Base-by-base conservation (phyloP, 2,797 vertebrate genomes). In the Serranus cabrilla region DNA sequence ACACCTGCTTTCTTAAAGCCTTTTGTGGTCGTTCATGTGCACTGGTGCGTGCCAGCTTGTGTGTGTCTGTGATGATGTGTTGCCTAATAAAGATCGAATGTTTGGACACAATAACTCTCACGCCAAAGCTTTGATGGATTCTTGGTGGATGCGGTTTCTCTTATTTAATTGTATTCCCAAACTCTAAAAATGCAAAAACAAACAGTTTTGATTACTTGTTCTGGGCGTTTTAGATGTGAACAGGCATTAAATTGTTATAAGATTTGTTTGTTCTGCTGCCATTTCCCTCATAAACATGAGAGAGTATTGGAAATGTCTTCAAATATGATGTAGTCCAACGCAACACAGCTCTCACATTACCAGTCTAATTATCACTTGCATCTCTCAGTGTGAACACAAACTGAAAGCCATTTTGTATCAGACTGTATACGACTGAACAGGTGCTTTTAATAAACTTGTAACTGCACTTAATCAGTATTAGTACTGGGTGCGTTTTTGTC, bases 1-100 rank as follows among this genome's bases (percentile, higher is more conserved):
- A 84, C 78, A 80, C 73, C 82, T 84, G 79, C 66, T 67, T 61
- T 69, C 72, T 60, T 52, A 5, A 10, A 42, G 40, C 68, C 54
- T 71, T 67, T 52, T n/a, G 60, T 34, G 65, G 69, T 11, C 9
- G 18, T 3, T 51, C 58, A 56, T 57, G 56, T 72, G 64, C 43
- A 18, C 11, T n/a, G 70, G 81, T 45, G 58, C 45, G 8, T 47
- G 34, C 45, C 51, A n/a, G 60, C 42, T 31, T 47, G 57, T 52
- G 82, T 64, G 39, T 67, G 68, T 71, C 45, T 11, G 4, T 27
- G 6, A 51, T n/a, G 25, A 55, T 23, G 71, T 45, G 39, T 21
- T 21, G 31, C 11, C 37, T 60, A 21, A 16, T 62, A 47, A 55
- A 76, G 61, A 50, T 8, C 4, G 14, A 43, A 49, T 57, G 60